These are phyloP conservation scores for Pantherophis vulpinus DNA, from an alignment of 2,797 vertebrate species.

Conservation along the genomic window DNA sequence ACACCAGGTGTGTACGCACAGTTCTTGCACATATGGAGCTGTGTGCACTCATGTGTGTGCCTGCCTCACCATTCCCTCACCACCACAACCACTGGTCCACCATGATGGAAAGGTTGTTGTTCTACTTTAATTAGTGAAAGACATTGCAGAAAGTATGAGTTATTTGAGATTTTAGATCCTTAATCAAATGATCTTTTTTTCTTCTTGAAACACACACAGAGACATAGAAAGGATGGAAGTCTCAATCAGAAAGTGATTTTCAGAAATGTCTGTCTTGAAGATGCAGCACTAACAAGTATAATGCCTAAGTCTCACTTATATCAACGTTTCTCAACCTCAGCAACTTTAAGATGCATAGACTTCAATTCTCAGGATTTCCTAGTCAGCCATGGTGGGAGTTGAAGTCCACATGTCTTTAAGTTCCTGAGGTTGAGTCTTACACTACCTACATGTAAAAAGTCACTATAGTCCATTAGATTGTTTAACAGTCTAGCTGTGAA, in stretches of 20 bases:
- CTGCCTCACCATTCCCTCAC: background rate
- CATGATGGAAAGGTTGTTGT: background rate
- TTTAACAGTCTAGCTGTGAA: constrained; percentile 1
- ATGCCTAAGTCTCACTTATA: constrained; percentile 7
- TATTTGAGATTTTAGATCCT: constrained; percentile 47
- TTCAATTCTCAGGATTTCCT: background rate
- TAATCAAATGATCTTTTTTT: constrained; percentile 34
- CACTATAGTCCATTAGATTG: constrained; percentile 20
- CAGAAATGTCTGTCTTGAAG: constrained; percentile 17
- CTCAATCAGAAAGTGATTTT: constrained; percentile 6
- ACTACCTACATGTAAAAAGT: background rate
- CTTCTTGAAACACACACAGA: constrained; percentile 17
- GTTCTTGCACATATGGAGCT: background rate
- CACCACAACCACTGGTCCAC: background rate
- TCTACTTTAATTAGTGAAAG: constrained; percentile 66
- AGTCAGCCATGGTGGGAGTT: background rate
- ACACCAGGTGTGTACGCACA: fast-evolving
- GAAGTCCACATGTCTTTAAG: background rate
- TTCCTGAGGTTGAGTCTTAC: background rate
- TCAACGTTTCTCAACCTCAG: background rate
- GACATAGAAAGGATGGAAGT: background rate
- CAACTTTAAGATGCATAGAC: background rate
- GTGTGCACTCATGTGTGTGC: background rate
- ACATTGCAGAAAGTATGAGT: constrained; percentile 55
- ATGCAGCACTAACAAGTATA: constrained; percentile 1